A percentile compares a stretch with the other conserved stretches of the same genome.
Conservation (phyloP, 1,140 invertebrate genomes). For the Drosophila jambulina region DNA sequence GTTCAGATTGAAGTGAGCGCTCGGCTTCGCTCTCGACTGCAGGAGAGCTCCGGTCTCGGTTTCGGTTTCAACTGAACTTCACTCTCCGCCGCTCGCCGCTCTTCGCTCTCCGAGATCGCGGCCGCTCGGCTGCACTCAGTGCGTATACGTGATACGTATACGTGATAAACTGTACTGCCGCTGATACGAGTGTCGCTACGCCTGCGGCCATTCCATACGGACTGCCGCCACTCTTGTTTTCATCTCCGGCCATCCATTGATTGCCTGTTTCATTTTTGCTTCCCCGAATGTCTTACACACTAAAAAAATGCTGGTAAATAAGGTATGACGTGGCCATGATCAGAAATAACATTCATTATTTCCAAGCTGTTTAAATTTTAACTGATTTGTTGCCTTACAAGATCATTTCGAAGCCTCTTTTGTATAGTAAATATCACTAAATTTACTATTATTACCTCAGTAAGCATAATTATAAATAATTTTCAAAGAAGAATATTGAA, state of each 20-base stretch:
- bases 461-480: background rate
- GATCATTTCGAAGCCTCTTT: too few species aligned
- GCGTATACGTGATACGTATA: conserved; percentile 43
- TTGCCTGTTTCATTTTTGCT: conserved; percentile 19
- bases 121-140: conserved; percentile 9
- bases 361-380: too few species aligned
- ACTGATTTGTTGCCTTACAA: background rate
- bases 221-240: conserved; percentile 50
- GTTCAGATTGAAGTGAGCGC: conserved; percentile 52
- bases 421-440: too few species aligned
- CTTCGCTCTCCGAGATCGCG: conserved; percentile 21
- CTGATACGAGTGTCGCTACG: conserved; percentile 13
- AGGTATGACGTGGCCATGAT: background rate
- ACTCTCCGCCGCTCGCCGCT: conserved; percentile 7
- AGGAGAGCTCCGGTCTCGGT: conserved; percentile 17
- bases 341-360: background rate
- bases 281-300: background rate
- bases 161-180: conserved; percentile 31
- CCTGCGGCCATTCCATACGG: conserved; percentile 18
- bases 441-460: background rate
- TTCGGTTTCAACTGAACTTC: background rate
- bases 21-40: background rate
- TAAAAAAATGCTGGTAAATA: background rate
- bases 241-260: conserved; percentile 46
- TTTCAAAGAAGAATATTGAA: background rate